Base-by-base conservation (phyloP, 1,140 invertebrate genomes). In the Rhopalosiphum padi region DNA sequence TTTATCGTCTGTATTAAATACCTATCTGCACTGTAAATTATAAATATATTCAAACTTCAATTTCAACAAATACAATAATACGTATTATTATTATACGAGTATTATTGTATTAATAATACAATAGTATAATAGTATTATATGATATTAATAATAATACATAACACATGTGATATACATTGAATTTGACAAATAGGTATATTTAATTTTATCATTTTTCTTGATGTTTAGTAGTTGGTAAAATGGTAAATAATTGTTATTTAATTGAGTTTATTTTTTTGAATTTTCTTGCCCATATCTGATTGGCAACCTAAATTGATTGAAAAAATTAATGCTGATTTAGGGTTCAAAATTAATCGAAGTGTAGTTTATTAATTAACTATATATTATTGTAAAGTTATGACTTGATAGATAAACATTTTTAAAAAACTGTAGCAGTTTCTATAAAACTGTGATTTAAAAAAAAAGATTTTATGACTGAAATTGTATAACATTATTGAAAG, bases 261-360 rank as follows among this genome's bases (percentile, higher is more conserved):
- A 30, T 60, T 30, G 0, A 0, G 11, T 30, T 30, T 30, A 11
- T 30, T n/a, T n/a, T n/a, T 68, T 68, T 0, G 4, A 68, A 68
- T 30, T 15, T 4, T 15, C 30, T n/a, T 68, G 11, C 11, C 3
- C 23, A 11, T 5, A 1, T 0, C 3, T 15, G 11, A 3, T n/a
- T n/a, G 4, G 30, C 23, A 15, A 68, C 9, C 30, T 68, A n/a
- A n/a, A 68, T n/a, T 68, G 3, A 68, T 68, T 68, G 2, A 41
- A 15, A 68, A 9, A n/a, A 51, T 51, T 9, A 51, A 51, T 51
- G 15, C 3, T 51, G 15, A 51, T 51, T 51, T 18, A 51, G 15
- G 48, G 48, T 51, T 51, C 15, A 51, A 51, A 15, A 51, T 51
- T 51, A 18, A 51, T 51, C 15, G 15, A 51, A 51, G 2, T 21